phyloP scores from a whole-genome alignment of 1,140 invertebrate genomes.

The Diploscapter pachys region DNA sequence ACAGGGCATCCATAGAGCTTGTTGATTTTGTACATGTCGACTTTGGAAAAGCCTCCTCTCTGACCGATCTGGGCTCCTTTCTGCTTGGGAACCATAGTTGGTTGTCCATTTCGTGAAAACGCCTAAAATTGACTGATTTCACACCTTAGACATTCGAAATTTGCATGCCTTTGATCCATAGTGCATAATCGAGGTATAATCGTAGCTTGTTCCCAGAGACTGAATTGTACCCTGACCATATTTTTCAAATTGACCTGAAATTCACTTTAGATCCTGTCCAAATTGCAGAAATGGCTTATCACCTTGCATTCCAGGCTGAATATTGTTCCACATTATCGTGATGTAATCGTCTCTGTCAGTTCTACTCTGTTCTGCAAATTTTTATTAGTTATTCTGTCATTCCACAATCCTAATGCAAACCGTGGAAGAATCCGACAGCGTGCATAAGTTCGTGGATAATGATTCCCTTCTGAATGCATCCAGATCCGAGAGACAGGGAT shows the following conservation, averaged over 20 bases:
- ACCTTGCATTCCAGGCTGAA: conserved; percentile 56
- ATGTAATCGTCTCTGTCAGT: conserved; percentile 60
- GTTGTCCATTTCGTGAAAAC: conserved; percentile 51
- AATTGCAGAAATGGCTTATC: background rate
- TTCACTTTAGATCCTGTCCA: conserved; percentile 3
- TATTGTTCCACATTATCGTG: conserved; percentile 60
- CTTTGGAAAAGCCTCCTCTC: conserved; percentile 59
- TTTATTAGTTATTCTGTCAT: too few relatives aligned
- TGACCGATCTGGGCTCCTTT: conserved; percentile 61
- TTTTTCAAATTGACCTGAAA: conserved; percentile 50
- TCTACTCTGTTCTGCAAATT: conserved; percentile 54
- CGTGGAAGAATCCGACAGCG: conserved; percentile 61
- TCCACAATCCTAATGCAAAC: too few relatives aligned
- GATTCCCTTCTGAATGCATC: conserved; percentile 66
- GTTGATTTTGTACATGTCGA: conserved; percentile 63
- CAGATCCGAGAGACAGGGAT: conserved; percentile 64
- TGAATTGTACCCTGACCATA: conserved; percentile 58
- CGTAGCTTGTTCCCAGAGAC: conserved; percentile 58
- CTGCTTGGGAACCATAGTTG: conserved; percentile 60
- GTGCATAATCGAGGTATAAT: conserved; percentile 63
- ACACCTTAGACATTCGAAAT: conserved; percentile 46
- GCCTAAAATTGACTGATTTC: conserved; percentile 4
- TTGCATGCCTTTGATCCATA: conserved; percentile 59
- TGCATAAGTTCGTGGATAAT: conserved; percentile 62
- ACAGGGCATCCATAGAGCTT: conserved; percentile 61